phyloP scores from a whole-genome alignment of 2,888 invertebrate species.

The Caenorhabditis afra region DNA sequence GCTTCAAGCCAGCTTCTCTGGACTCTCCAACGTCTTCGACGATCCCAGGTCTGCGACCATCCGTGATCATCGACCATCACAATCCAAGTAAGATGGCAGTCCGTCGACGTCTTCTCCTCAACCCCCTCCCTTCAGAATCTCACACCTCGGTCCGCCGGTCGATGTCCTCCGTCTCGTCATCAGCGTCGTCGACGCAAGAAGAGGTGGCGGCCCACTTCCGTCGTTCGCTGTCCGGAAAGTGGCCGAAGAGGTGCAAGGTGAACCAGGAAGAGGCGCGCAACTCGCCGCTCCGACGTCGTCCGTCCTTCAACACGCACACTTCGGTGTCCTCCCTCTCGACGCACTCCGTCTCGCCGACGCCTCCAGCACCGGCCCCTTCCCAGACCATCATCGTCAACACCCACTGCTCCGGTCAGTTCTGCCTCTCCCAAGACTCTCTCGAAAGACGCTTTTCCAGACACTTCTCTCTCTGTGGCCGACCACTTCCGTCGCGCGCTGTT shows the following conservation, averaged over 20 bases:
- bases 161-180: constrained; percentile 55
- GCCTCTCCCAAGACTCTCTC: too few species aligned
- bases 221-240: constrained; percentile 64
- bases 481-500: constrained; percentile 63
- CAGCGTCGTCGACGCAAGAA: constrained; percentile 45
- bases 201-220: constrained; percentile 63
- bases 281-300: constrained; percentile 64
- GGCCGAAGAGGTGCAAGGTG: constrained; percentile 58
- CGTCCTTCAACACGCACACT: constrained; percentile 64
- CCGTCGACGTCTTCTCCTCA: neutral
- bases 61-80: constrained; percentile 57
- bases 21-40: constrained; percentile 41
- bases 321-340: constrained; percentile 52
- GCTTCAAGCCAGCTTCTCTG: constrained; percentile 33
- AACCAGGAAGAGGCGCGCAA: constrained; percentile 59
- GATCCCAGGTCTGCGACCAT: constrained; percentile 34
- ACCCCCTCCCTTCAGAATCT: constrained; percentile 10
- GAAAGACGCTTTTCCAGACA: constrained; percentile 34
- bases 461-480: constrained; percentile 61
- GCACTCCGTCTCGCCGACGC: constrained; percentile 41
- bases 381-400: constrained; percentile 47
- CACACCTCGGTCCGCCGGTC: constrained; percentile 56
- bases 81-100: constrained; percentile 10
- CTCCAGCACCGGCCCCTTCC: constrained; percentile 15
- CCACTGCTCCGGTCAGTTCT: constrained; percentile 36